These are phyloP conservation scores for Andricus curvator DNA, from an alignment of 2,888 invertebrate species.

Conservation along the genomic window DNA sequence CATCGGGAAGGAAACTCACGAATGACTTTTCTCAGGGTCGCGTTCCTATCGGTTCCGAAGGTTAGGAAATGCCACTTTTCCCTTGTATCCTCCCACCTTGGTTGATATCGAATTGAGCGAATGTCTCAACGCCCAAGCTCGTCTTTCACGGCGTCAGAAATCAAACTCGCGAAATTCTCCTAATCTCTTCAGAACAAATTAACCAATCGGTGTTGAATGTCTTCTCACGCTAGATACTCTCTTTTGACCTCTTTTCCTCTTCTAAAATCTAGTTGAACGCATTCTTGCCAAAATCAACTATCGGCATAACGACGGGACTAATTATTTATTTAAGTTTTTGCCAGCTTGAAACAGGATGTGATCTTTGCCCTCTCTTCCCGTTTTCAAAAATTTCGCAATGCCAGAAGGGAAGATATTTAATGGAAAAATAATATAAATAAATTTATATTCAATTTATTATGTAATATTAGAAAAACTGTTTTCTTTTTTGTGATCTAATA, in stretches of 20 bases:
- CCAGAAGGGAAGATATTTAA: background rate
- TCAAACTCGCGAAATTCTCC: background rate
- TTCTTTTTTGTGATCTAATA: background rate
- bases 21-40: conserved; percentile 10
- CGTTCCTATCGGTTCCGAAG: background rate
- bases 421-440: background rate
- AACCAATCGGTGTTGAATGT: background rate
- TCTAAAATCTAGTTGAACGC: background rate
- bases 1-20: background rate
- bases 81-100: background rate
- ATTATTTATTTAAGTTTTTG: conserved; percentile 26
- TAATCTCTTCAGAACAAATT: background rate
- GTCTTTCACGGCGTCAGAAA: background rate
- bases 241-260: background rate
- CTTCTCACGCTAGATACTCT: background rate
- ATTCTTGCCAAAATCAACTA: conserved; percentile 22
- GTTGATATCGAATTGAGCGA: background rate
- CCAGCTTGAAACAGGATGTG: background rate
- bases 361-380: background rate
- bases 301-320: background rate
- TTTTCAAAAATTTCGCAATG: background rate
- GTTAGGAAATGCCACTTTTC: background rate
- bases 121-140: background rate
- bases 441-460: background rate
- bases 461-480: background rate